Conservation (phyloP, 2,113 vertebrate species). For the Myodes glareolus region DNA sequence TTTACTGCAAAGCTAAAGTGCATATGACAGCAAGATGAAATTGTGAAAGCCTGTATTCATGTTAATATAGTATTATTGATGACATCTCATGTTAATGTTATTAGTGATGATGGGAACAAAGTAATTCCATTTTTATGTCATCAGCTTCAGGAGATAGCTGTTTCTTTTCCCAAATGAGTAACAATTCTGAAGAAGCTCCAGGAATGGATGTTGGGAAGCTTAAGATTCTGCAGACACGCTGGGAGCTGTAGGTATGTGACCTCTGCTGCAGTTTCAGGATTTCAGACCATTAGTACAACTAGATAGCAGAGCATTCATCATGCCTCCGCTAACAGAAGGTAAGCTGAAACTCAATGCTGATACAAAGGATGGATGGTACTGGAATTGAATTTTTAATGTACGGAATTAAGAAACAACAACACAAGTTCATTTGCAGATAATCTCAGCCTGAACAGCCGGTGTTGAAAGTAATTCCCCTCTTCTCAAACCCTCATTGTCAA, state of each 20-base stretch:
- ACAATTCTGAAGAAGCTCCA: background rate
- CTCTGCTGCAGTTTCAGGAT: background rate
- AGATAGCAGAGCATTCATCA: background rate
- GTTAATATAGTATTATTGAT: background rate
- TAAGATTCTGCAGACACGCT: background rate
- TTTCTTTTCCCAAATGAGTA: background rate
- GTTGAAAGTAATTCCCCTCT: conserved; percentile 30
- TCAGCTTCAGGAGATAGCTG: background rate
- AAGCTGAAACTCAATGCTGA: background rate
- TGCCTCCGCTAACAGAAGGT: background rate
- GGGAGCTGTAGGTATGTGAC: background rate
- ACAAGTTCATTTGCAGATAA: conserved; percentile 22
- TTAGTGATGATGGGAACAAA: background rate
- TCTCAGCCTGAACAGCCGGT: conserved; percentile 47
- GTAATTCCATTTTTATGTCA: background rate
- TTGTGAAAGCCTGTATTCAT: background rate
- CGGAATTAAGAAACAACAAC: conserved; percentile 66
- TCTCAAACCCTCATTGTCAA: conserved; percentile 24
- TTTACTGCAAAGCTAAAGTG: background rate
- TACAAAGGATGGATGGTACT: conserved; percentile 15
- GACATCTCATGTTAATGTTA: background rate
- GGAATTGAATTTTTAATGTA: conserved; percentile 39
- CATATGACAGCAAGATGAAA: conserved; percentile 3
- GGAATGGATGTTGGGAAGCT: background rate
- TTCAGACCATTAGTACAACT: conserved; percentile 23